Evolutionary conservation across 2,113 vertebrate species (phyloP).

Genomic region (Gila orcuttii): DNA sequence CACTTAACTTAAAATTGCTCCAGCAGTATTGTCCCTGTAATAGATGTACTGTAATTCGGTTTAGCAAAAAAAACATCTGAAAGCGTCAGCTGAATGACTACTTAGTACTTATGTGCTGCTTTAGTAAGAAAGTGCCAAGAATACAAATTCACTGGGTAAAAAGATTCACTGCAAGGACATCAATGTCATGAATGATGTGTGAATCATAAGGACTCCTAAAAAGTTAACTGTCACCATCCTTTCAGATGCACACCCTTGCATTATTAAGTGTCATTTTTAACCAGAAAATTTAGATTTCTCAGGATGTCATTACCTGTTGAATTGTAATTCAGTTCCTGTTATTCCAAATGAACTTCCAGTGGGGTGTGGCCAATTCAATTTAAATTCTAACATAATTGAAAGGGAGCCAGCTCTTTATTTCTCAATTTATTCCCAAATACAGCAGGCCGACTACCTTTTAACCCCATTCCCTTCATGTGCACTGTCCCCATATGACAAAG

Average conservation of each 20-base stretch:
- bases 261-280: background rate
- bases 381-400: background rate
- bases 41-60: slow-evolving; percentile 1
- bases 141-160: background rate
- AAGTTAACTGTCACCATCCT: background rate
- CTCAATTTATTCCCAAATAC: slow-evolving; percentile 24
- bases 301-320: background rate
- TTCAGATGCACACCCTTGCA: background rate
- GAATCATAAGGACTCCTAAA: background rate
- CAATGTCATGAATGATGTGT: background rate
- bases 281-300: background rate
- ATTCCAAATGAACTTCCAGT: background rate
- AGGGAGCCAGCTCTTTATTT: background rate
- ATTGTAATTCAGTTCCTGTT: background rate
- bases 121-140: background rate
- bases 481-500: slow-evolving; percentile 23
- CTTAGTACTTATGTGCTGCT: background rate
- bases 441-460: slow-evolving; percentile 64
- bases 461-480: slow-evolving; percentile 62
- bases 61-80: background rate
- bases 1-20: slow-evolving; percentile 9
- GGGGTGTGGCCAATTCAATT: background rate
- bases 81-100: background rate
- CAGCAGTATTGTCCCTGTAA: background rate
- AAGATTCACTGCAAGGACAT: background rate